phyloP scores from a whole-genome alignment of 2,797 vertebrate species.

The Urophycis tenuis region DNA sequence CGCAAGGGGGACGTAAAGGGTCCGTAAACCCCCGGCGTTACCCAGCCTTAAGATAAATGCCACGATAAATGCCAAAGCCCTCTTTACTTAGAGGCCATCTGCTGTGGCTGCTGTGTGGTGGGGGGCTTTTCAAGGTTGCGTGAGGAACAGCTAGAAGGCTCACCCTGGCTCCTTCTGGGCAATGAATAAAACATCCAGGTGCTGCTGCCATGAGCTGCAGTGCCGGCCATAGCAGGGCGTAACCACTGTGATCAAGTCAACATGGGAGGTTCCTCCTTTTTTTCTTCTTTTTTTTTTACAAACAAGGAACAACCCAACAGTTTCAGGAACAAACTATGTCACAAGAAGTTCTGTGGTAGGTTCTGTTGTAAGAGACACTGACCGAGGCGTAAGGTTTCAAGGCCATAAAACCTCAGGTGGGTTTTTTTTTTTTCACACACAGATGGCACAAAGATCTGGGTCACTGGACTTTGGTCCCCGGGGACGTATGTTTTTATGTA shows the following conservation, averaged over 20 bases:
- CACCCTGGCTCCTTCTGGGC: conserved; percentile 29
- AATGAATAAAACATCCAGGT: conserved; percentile 17
- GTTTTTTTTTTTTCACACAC: background rate
- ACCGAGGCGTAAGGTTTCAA: background rate
- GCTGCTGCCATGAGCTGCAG: conserved; percentile 4
- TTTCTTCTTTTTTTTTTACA: background rate
- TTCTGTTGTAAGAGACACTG: background rate
- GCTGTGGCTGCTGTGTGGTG: conserved; percentile 1
- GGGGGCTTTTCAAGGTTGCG: conserved; percentile 12
- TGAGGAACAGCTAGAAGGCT: conserved; percentile 9
- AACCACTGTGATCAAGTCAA: background rate
- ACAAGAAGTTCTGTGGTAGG: background rate
- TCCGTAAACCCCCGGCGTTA: too few relatives aligned
- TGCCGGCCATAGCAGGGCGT: conserved; percentile 5
- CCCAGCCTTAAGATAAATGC: too few relatives aligned
- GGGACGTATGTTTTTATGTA: background rate
- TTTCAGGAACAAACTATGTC: background rate
- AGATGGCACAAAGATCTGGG: background rate
- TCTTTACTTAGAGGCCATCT: background rate
- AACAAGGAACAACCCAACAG: background rate
- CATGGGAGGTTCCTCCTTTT: background rate
- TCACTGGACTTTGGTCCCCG: background rate
- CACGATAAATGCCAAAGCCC: background rate
- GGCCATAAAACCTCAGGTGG: background rate
- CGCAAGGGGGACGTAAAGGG: too few relatives aligned